Base-by-base conservation (phyloP, 2,113 vertebrate species). In the Perognathus longimembris region DNA sequence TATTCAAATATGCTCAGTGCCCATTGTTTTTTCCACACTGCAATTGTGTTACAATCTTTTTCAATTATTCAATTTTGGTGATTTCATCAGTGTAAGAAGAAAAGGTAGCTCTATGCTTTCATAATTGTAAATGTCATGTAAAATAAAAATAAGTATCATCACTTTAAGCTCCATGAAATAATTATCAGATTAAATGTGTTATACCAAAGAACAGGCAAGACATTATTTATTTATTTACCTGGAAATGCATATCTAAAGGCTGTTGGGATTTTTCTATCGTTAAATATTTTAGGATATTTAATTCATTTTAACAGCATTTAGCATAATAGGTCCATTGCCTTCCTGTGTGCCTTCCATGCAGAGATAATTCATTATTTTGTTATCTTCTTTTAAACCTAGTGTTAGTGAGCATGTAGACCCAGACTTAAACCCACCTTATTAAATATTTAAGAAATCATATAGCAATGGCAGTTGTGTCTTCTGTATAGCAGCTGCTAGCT, bases 401-500 rank as follows among this genome's bases (percentile, higher is more conserved):
- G 2, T 95, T 92, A 88, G 79, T 82, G 1, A 89, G 45, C 73
- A 64, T 84, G 69, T 32, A 94, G 59, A 95, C 74, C 54, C 95
- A 94, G 54, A 54, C 81, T 95, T 94, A 96, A 94, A 77, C 50
- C 42, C 64, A 86, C n/a, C 75, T 97, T 88, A 97, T 97, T 95
- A 97, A 97, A 95, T 89, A 87, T 96, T 96, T 97, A 96, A 95
- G 95, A 97, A 97, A 97, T 91, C 32, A 3, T 88, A 67, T 66
- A 87, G 96, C 94, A 71, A 85, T 84, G 57, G 63, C 88, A 86
- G 88, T 90, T 88, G 85, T 93, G 40, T 93, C 84, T 89, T 70
- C 36, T 76, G 94, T 34, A 0, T 85, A 95, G 89, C 73, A 93
- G 17, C 76, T 97, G 54, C 90, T 96, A 73, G 73, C 89, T 96